phyloP scores from a whole-genome alignment of 2,888 invertebrate species.

The Tachina lurida region DNA sequence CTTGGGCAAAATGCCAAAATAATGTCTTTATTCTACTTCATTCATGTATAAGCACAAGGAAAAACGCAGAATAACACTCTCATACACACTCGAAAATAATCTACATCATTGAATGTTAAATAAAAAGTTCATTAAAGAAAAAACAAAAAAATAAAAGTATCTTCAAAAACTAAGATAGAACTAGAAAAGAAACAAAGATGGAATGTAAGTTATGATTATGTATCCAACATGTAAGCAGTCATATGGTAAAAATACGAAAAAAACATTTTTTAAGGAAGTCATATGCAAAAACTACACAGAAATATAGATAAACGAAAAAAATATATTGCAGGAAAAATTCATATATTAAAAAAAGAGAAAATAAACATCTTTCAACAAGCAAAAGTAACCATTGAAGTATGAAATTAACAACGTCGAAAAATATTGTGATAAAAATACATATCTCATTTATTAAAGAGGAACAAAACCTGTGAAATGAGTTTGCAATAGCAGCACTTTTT shows the following conservation, averaged over 20 bases:
- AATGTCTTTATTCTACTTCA: conserved; percentile 68
- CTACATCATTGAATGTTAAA: conserved; percentile 56
- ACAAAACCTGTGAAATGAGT: not conserved
- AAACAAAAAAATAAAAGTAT: conserved; percentile 7
- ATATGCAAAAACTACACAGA: conserved; percentile 53
- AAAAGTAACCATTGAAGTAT: conserved; percentile 78
- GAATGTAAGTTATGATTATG: conserved; percentile 70
- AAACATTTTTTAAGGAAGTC: conserved; percentile 36
- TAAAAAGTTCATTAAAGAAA: conserved; percentile 70
- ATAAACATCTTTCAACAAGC: conserved; percentile 69
- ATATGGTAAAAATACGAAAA: conserved; percentile 32
- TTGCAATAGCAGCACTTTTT: conserved; percentile 6
- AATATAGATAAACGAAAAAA: conserved; percentile 12
- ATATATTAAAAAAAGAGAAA: conserved; percentile 9
- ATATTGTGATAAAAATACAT: conserved; percentile 51
- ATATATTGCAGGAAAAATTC: conserved; percentile 13
- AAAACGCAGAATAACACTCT: conserved; percentile 31
- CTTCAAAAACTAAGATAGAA: conserved; percentile 12
- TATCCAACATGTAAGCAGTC: conserved; percentile 55
- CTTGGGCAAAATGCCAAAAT: conserved; percentile 71
- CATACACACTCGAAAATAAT: conserved; percentile 31
- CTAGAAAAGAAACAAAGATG: conserved; percentile 51
- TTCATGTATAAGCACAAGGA: conserved; percentile 37
- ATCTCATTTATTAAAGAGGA: conserved; percentile 7
- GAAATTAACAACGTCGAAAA: conserved; percentile 80